A percentile compares a stretch with the other conserved stretches of the same genome.
Conservation (phyloP, 1,140 invertebrate genomes). For the Bombus sibiricus region DNA sequence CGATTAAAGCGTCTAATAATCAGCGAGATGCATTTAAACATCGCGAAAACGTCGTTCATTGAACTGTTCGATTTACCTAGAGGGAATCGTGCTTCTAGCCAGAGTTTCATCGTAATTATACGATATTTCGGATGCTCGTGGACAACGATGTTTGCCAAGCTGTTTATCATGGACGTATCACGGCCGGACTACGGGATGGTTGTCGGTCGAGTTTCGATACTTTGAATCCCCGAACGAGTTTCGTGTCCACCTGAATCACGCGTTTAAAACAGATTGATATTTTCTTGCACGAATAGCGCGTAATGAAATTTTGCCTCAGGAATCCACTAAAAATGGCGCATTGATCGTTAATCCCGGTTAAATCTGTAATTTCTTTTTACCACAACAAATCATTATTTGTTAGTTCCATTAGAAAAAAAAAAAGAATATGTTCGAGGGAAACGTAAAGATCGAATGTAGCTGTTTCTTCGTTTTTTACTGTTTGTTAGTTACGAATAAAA, state of each 20-base stretch:
- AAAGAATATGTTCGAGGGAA: not conserved
- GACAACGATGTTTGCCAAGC: not conserved
- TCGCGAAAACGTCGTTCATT: slow-evolving; percentile 11
- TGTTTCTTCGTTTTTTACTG: not conserved
- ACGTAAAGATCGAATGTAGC: not conserved
- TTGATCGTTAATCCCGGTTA: not conserved
- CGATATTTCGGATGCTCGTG: slow-evolving; percentile 30
- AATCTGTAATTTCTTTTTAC: not conserved
- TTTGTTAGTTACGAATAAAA: not conserved
- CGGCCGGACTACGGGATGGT: slow-evolving; percentile 50
- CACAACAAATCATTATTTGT: not conserved
- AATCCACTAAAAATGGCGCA: not conserved
- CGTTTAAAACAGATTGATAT: slow-evolving; percentile 40
- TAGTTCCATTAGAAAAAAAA: no score
- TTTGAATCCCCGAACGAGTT: slow-evolving; percentile 54
- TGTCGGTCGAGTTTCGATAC: slow-evolving; percentile 50
- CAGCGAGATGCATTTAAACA: not conserved
- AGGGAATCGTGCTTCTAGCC: slow-evolving; percentile 41
- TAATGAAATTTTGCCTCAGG: not conserved
- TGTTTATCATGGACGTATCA: slow-evolving; percentile 55
- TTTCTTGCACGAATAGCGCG: not conserved
- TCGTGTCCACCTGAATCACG: slow-evolving; percentile 60
- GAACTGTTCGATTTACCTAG: slow-evolving; percentile 53
- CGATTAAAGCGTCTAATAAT: not conserved
- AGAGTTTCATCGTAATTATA: slow-evolving; percentile 26